These are phyloP conservation scores for mouse (Mus musculus) DNA, from an alignment of 2,113 vertebrate species.

Conservation along the genomic window DNA sequence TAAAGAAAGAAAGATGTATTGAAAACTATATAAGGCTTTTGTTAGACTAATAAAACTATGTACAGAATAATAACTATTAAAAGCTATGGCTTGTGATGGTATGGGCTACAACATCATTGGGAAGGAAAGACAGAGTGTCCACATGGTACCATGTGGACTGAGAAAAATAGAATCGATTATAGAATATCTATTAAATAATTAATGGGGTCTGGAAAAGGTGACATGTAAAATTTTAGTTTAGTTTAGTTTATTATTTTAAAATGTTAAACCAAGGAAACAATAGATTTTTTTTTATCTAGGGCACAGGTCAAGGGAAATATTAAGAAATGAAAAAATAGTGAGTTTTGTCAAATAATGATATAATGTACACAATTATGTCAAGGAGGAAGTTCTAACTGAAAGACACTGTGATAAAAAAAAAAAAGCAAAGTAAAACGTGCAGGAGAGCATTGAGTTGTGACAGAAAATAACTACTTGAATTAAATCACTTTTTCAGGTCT, in stretches of 20 bases:
- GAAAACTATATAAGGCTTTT: not conserved
- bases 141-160: not conserved
- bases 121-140: no score
- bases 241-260: not conserved
- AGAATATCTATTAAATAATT: not conserved
- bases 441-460: not conserved
- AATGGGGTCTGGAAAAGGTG: not conserved
- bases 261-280: no score
- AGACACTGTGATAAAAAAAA: no score
- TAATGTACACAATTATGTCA: not conserved
- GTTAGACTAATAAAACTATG: not conserved
- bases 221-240: not conserved
- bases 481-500: not conserved
- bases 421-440: not conserved
- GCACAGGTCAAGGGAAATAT: not conserved
- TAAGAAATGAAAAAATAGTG: not conserved
- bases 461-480: not conserved
- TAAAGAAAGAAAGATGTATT: not conserved
- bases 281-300: not conserved
- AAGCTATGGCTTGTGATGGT: not conserved
- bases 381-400: not conserved
- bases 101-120: not conserved
- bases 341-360: not conserved
- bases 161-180: not conserved
- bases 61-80: not conserved